phyloP scores from a whole-genome alignment of 2,113 vertebrate species.

The Dissostichus mawsoni region DNA sequence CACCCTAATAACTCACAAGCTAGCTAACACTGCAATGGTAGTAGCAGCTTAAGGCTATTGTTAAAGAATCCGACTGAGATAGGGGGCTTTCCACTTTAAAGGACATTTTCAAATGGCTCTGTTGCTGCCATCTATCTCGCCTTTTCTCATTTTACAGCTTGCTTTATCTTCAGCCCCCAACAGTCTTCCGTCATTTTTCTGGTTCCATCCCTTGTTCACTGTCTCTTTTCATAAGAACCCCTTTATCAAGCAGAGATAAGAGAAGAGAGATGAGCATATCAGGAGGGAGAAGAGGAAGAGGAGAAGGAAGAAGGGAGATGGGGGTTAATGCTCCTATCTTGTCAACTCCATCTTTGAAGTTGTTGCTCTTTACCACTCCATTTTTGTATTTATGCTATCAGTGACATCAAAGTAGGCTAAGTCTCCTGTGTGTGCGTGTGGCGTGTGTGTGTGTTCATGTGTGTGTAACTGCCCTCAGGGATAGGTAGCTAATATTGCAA shows the following conservation, averaged over 20 bases:
- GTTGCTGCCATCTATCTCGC: slow-evolving; percentile 51
- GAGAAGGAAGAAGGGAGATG: slow-evolving; percentile 55
- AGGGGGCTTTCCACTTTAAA: slow-evolving; percentile 57
- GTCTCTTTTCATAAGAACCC: slow-evolving; percentile 67
- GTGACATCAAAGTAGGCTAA: slow-evolving; percentile 82
- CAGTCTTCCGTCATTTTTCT: slow-evolving; percentile 43
- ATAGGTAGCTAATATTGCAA: slow-evolving; percentile 67
- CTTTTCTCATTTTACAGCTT: slow-evolving; percentile 64
- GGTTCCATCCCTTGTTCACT: slow-evolving; percentile 49
- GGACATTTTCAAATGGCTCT: slow-evolving; percentile 57
- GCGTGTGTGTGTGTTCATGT: background rate
- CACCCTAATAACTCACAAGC: slow-evolving; percentile 68
- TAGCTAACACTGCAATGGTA: slow-evolving; percentile 50
- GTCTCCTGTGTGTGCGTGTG: slow-evolving; percentile 37
- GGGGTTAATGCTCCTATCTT: slow-evolving; percentile 80
- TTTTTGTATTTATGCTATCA: slow-evolving; percentile 73
- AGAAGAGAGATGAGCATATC: slow-evolving; percentile 58
- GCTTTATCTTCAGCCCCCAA: slow-evolving; percentile 49
- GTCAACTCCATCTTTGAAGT: slow-evolving; percentile 84
- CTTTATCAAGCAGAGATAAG: slow-evolving; percentile 69
- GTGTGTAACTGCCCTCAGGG: slow-evolving; percentile 55
- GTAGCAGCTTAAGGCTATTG: slow-evolving; percentile 59
- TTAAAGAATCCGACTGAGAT: slow-evolving; percentile 64
- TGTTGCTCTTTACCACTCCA: slow-evolving; percentile 66
- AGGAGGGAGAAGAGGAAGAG: slow-evolving; percentile 51